These are phyloP conservation scores for Malurus cyaneus DNA, from an alignment of 2,113 vertebrate species.

Conservation along the genomic window DNA sequence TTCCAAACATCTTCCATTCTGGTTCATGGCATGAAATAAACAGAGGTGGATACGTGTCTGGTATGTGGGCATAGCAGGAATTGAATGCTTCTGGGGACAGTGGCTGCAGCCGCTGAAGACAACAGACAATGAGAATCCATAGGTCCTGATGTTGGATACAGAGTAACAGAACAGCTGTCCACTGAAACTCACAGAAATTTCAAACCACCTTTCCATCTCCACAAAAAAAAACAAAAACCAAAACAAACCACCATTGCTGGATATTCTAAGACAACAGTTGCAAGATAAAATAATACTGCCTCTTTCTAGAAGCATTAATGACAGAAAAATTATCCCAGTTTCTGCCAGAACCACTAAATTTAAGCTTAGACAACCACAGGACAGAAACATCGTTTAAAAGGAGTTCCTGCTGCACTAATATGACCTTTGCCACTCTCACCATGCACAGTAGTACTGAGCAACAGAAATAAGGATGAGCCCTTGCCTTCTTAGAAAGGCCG, in stretches of 20 bases:
- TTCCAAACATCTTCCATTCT: conserved; percentile 2
- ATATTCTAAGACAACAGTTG: background rate
- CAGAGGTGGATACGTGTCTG: background rate
- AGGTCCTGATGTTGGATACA: background rate
- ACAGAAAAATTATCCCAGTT: background rate
- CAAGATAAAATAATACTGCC: background rate
- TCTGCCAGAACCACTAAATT: background rate
- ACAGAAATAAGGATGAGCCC: background rate
- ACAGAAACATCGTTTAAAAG: background rate
- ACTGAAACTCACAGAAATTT: background rate
- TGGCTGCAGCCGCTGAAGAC: background rate
- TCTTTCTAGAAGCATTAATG: background rate
- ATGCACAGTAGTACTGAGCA: background rate
- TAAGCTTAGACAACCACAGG: background rate
- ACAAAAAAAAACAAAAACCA: background rate
- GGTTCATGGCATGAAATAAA: background rate
- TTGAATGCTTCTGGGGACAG: background rate
- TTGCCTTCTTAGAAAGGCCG: background rate
- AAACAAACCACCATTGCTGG: background rate
- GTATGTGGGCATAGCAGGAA: background rate
- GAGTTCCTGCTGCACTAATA: background rate
- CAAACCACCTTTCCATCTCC: background rate
- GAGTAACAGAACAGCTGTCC: background rate
- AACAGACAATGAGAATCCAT: background rate
- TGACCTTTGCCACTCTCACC: background rate